Conservation (phyloP, 2,113 vertebrate species). For the Seriola quinqueradiata region DNA sequence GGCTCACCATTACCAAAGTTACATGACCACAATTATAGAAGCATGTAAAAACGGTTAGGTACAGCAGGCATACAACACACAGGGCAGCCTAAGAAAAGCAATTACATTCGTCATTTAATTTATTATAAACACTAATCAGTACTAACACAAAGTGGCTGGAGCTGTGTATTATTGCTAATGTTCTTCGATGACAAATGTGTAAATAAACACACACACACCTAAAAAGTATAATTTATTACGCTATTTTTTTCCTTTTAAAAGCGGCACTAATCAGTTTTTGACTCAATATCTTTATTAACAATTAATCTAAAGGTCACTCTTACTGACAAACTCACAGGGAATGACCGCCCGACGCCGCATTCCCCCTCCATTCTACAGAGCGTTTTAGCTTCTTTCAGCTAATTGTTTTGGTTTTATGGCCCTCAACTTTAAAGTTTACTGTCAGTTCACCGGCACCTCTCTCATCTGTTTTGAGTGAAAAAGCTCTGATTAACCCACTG, state of each 20-base stretch:
- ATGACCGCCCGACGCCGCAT: background rate
- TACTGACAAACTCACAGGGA: background rate
- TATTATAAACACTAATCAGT: background rate
- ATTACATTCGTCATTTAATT: background rate
- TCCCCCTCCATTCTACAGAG: too few relatives aligned
- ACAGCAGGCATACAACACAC: background rate
- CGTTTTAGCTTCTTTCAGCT: background rate
- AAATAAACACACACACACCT: background rate
- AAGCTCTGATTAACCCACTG: too few relatives aligned
- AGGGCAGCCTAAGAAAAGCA: conserved; percentile 3
- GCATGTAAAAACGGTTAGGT: background rate
- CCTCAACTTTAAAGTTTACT: background rate
- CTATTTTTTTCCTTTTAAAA: background rate
- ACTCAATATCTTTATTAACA: background rate
- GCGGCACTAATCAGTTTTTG: background rate
- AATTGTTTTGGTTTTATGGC: background rate
- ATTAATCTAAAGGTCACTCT: background rate
- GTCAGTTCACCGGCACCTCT: too few relatives aligned
- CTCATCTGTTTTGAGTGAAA: too few relatives aligned
- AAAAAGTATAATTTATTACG: conserved; percentile 1
- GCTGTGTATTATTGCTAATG: background rate
- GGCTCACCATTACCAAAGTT: background rate
- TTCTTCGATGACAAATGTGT: background rate
- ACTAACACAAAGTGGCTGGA: background rate
- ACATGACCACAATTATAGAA: conserved; percentile 11